Evolutionary conservation across 2,797 vertebrate genomes (phyloP), one percentile per base, ranked within the genome.

Genomic region (Rousettus madagascariensis): DNA sequence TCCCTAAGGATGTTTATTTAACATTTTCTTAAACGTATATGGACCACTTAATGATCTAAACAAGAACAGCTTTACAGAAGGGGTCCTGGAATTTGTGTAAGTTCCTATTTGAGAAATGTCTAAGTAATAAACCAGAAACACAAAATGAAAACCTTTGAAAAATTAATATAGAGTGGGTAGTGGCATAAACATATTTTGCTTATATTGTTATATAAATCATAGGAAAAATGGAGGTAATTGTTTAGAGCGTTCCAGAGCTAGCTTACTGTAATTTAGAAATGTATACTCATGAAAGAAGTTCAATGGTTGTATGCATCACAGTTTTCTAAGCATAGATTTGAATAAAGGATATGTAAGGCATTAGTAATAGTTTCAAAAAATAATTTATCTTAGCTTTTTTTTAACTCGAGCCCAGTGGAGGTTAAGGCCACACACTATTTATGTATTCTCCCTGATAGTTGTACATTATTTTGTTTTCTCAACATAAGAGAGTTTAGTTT

Each of bases 1-100:
- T 63, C 55, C 68, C 78, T 57, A 5, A 15, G 30, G n/a, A 46
- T 72, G 24, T 63, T 89, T 68, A 71, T 66, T 86, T 84, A 43
- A 36, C 6, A 66, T 41, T 86, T 88, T 69, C 30, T 94, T 84
- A 79, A 94, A 74, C 28, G 83, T 17, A 3, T 3, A 24, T 43
- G 61, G 22, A 72, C 8, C 17, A 72, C 20, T 94, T 33, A 43
- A 30, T 94, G 77, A 78, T 16, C 46, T 86, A 86, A 92, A 86
- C 91, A 78, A 88, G 38, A 78, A 77, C n/a, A 71, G 51, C 36
- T 72, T 41, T 71, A 95, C 95, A 72, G 68, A 94, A 96, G 38
- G n/a, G 0, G 0, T 65, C 11, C 78, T 55, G 57, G 20, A 65
- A 72, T 87, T 74, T 66, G 77, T n/a, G 30, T 51, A 65, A 93